Base-by-base conservation (phyloP, 2,797 vertebrate genomes). In the Dipus sagitta region DNA sequence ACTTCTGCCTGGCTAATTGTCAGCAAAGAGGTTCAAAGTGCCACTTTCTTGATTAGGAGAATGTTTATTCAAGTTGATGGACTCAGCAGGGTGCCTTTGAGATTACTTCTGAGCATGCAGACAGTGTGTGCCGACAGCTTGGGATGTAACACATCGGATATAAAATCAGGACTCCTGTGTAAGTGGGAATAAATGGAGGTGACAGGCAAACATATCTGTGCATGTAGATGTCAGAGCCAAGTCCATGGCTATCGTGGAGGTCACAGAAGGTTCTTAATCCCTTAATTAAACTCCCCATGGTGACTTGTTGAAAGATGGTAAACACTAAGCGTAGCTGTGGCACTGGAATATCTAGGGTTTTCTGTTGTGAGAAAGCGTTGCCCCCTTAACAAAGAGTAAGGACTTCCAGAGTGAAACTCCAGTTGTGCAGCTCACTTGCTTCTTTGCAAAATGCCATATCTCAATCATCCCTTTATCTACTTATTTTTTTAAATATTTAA, bases 1-100 rank as follows among this genome's bases (percentile, higher is more conserved):
- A 97, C 94, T 96, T 96, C 92, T 95, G 92, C 76, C 94, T 94
- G 93, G 94, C 97, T 97, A 97, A 97, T 96, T 96, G 88, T 96
- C 93, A 81, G 93, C 92, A 86, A 84, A 95, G 93, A 96, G 94
- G 71, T 32, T 96, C 91, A 93, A 94, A 96, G 96, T 96, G 91
- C 82, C 93, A 94, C 95, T 97, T 96, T 95, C 87, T 95, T 96
- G 91, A 97, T 96, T 94, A 94, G 95, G 94, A 84, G 79, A 96
- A 93, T 84, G 91, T 96, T 96, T 96, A 96, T 96, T 96, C 23
- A 47, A 92, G 85, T 96, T 96, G 94, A 96, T 93, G 95, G 94
- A 86, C 91, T 89, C 88, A 30, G 85, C 76, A 42, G 90, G 95
- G 72, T 68, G 84, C 74, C 89, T 93, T 62, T 65, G 67, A 87